Evolutionary conservation across 1,140 invertebrate genomes (phyloP).

Genomic region (Scaptomyza graminum): DNA sequence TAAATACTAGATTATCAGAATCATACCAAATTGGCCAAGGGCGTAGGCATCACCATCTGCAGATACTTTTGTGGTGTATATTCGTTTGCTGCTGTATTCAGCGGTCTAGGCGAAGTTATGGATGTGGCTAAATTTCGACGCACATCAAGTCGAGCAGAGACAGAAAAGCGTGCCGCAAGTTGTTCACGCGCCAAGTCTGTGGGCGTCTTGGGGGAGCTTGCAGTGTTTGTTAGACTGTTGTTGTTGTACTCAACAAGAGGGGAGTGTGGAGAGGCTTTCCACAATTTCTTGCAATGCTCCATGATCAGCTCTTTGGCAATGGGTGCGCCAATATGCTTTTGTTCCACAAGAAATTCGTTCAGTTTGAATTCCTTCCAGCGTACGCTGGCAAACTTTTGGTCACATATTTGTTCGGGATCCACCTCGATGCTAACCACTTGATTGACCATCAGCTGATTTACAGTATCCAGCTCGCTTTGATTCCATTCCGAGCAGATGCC

Average conservation of each 20-base stretch:
- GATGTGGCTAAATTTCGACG: constrained; percentile 40
- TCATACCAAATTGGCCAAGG: constrained; percentile 65
- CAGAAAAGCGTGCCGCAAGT: constrained; percentile 57
- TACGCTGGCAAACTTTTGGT: constrained; percentile 73
- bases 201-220: constrained; percentile 47
- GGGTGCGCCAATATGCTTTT: constrained; percentile 71
- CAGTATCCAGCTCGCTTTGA: constrained; percentile 51
- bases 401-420: constrained; percentile 56
- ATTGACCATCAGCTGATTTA: constrained; percentile 58
- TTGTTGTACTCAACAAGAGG: constrained; percentile 56
- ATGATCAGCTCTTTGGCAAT: constrained; percentile 63
- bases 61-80: constrained; percentile 27
- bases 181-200: constrained; percentile 68
- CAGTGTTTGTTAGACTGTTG: constrained; percentile 38
- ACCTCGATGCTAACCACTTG: constrained; percentile 62
- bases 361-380: constrained; percentile 77
- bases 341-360: constrained; percentile 70
- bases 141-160: constrained; percentile 68
- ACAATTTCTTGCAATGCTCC: constrained; percentile 73
- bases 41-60: constrained; percentile 20
- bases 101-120: constrained; percentile 28
- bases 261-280: constrained; percentile 54
- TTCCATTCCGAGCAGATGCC: constrained; percentile 77
- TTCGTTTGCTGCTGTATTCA: constrained; percentile 36
- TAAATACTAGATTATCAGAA: background rate